Evolutionary conservation across 2,888 invertebrate genomes (phyloP).

Genomic region (Halocaridina rubra): DNA sequence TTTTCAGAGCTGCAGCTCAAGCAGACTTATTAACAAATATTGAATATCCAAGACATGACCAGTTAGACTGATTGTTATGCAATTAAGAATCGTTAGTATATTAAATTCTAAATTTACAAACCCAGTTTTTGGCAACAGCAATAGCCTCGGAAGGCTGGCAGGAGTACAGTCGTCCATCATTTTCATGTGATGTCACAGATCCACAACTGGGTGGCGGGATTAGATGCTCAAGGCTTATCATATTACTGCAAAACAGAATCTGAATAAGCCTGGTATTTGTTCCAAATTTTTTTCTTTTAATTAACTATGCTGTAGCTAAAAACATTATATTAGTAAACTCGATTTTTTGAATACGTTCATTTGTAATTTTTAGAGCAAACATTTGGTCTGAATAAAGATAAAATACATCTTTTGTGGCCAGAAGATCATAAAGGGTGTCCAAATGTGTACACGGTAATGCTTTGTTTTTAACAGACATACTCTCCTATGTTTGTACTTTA

Average conservation of each 20-base stretch:
- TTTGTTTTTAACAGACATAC: no score
- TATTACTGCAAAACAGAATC: background rate
- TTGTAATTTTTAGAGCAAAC: background rate
- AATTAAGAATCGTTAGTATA: background rate
- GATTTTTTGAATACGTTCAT: background rate
- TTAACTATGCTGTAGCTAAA: background rate
- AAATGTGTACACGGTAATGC: no score
- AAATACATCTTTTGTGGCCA: background rate
- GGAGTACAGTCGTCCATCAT: slow-evolving; percentile 23
- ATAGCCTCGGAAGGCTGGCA: background rate
- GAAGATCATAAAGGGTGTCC: background rate
- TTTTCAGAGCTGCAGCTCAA: no score
- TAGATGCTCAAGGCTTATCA: slow-evolving; percentile 44
- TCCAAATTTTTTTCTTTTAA: background rate
- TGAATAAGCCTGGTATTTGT: background rate
- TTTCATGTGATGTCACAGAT: slow-evolving; percentile 33
- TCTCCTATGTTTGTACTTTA: no score
- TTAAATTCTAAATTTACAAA: background rate
- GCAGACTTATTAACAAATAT: background rate
- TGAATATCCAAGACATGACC: background rate
- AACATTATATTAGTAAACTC: no score
- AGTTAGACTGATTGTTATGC: background rate
- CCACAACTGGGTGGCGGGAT: slow-evolving; percentile 34
- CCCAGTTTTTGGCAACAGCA: slow-evolving; percentile 19
- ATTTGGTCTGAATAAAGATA: background rate